Evolutionary conservation across 2,113 vertebrate species (phyloP).

Genomic region (Pseudois nayaur): DNA sequence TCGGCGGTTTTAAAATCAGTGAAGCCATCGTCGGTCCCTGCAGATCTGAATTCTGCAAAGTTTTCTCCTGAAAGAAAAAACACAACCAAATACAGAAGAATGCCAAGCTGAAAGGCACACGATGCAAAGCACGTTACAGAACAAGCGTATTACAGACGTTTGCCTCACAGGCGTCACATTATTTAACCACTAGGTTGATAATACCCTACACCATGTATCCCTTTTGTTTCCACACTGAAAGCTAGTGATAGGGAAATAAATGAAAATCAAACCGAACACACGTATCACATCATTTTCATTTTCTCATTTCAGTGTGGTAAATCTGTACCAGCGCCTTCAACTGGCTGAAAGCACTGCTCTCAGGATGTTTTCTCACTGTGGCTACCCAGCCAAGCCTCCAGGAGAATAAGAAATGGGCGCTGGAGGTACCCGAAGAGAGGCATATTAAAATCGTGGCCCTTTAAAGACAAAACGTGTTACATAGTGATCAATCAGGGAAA

Average conservation of each 20-base stretch:
- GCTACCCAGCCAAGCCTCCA: neutral
- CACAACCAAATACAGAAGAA: neutral
- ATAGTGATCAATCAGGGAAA: neutral
- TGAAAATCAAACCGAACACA: neutral
- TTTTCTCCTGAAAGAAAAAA: constrained; percentile 86
- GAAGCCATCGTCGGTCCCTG: constrained; percentile 92
- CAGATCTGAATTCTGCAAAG: constrained; percentile 94
- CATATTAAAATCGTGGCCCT: neutral
- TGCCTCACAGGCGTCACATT: neutral
- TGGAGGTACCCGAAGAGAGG: neutral
- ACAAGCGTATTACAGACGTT: constrained; percentile 22
- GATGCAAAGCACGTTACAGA: neutral
- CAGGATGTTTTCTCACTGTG: neutral
- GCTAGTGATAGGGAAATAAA: neutral
- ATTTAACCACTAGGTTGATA: neutral
- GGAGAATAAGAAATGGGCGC: neutral
- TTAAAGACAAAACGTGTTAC: constrained; percentile 31
- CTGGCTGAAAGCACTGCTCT: neutral
- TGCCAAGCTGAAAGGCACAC: constrained; percentile 6
- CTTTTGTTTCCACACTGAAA: neutral
- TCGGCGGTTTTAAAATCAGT: constrained; percentile 99
- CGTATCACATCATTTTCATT: neutral
- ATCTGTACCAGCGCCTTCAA: neutral
- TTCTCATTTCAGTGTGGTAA: neutral
- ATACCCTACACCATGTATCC: neutral